A percentile compares a stretch with the other conserved stretches of the same genome.
Evolutionary conservation across 2,888 invertebrate genomes (phyloP).

Genomic region (Philopedon plagiatum): DNA sequence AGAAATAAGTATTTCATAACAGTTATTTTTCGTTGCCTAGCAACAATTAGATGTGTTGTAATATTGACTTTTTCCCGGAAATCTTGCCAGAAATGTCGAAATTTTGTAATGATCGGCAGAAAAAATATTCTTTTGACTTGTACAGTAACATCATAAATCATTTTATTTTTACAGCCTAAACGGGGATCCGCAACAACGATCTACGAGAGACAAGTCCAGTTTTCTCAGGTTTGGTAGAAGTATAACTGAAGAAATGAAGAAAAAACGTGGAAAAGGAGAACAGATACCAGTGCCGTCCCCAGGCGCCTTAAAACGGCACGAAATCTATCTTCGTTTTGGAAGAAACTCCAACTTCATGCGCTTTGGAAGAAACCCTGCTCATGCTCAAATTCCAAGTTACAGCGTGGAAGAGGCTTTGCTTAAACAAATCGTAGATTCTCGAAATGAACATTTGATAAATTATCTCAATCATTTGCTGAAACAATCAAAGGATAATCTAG

Average conservation of each 20-base stretch:
- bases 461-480: constrained; percentile 35
- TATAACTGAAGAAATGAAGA: constrained; percentile 40
- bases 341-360: constrained; percentile 59
- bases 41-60: no score
- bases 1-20: no score
- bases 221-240: constrained; percentile 54
- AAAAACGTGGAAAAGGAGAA: constrained; percentile 55
- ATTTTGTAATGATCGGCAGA: no score
- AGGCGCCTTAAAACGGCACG: constrained; percentile 52
- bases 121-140: not conserved
- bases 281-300: constrained; percentile 19
- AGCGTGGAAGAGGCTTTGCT: constrained; percentile 24
- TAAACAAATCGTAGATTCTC: constrained; percentile 16
- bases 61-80: no score
- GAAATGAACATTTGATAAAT: constrained; percentile 24
- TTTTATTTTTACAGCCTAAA: constrained; percentile 27
- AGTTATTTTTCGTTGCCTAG: no score
- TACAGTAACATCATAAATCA: not conserved
- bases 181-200: constrained; percentile 39
- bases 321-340: constrained; percentile 59
- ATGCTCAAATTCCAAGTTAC: not conserved
- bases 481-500: constrained; percentile 34
- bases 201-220: constrained; percentile 35
- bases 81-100: no score
- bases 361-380: constrained; percentile 56